Percentiles rank a stretch among this genome's conserved stretches.
Evolutionary conservation across 1,140 invertebrate genomes (phyloP).

Genomic region (Hetaerina americana): DNA sequence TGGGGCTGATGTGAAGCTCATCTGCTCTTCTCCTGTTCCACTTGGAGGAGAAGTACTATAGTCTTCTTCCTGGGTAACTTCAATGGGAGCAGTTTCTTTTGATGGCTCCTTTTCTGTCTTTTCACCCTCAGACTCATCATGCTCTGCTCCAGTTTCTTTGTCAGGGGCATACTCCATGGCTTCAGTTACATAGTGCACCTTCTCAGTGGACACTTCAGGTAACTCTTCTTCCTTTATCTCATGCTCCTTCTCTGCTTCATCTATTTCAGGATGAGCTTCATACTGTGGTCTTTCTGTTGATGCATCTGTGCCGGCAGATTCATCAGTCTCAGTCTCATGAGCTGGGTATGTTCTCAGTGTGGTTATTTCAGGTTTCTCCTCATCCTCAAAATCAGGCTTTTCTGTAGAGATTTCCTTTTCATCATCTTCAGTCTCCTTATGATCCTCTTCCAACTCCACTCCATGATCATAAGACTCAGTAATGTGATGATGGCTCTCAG

Average conservation of each 20-base stretch:
- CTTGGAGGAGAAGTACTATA: background rate
- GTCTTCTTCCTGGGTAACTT: constrained; percentile 8
- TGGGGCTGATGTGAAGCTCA: background rate
- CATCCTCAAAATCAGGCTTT: too few species aligned
- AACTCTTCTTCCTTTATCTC: background rate
- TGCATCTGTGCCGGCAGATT: background rate
- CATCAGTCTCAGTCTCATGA: background rate
- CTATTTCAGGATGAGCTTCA: too few species aligned
- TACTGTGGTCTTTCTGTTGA: too few species aligned
- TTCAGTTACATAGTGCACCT: constrained; percentile 9
- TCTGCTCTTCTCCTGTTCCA: background rate
- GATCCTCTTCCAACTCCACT: too few species aligned
- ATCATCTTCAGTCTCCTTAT: too few species aligned
- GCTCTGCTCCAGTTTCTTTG: background rate
- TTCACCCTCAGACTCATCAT: background rate
- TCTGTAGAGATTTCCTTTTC: too few species aligned
- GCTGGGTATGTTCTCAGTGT: too few species aligned
- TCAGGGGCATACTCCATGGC: background rate
- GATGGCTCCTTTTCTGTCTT: background rate
- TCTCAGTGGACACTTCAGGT: constrained; percentile 2
- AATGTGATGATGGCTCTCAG: background rate
- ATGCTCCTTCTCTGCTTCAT: constrained; percentile 8
- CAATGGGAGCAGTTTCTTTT: constrained; percentile 14
- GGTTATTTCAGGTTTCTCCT: too few species aligned
- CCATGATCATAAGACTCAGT: too few species aligned